Base-by-base conservation (phyloP, 2,113 vertebrate genomes). In the Circaetus cinerascens region DNA sequence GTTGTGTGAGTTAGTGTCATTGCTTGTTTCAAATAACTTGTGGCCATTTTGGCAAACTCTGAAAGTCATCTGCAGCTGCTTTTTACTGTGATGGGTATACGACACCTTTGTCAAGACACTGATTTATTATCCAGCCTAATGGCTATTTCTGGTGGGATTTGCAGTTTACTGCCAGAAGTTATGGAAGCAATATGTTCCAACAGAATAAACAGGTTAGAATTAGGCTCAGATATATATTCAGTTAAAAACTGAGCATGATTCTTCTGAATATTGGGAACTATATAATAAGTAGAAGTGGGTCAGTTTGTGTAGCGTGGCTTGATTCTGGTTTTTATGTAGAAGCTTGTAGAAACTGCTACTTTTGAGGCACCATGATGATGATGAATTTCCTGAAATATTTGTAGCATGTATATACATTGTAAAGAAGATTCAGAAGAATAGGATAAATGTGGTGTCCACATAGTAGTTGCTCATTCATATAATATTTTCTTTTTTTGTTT, bases 91-190 rank as follows among this genome's bases (percentile, higher is more conserved):
- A 72, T 55, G 51, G 30, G 51, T 85, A 7, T 59, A 59, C 0
- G 13, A 48, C 69, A 27, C 60, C 10, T 4, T 92, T 95, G 51
- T 96, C 55, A 68, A 77, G 62, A 80, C 30, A 15, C 22, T 95
- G 76, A 95, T 97, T 88, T 90, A 83, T 96, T 93, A 71, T 64
- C 43, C 55, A 91, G 23, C 10, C 62, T 87, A 71, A 75, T 85
- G 57, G 19, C 57, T 82, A 1, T 63, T 96, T 93, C 78, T 90
- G 48, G 46, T 40, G 62, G 30, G n/a, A 48, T 74, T 80, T 88
- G 11, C 8, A 46, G 21, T 76, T 92, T 77, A 40, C 36, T 90
- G 30, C 45, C 74, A 57, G 7, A 74, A 76, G 22, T 59, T 83
- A 50, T 20, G 14, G 29, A 62, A 67, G 86, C 78, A 75, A 34